Evolutionary conservation across 2,113 vertebrate species (phyloP).

Genomic region (Aptenodytes forsteri): DNA sequence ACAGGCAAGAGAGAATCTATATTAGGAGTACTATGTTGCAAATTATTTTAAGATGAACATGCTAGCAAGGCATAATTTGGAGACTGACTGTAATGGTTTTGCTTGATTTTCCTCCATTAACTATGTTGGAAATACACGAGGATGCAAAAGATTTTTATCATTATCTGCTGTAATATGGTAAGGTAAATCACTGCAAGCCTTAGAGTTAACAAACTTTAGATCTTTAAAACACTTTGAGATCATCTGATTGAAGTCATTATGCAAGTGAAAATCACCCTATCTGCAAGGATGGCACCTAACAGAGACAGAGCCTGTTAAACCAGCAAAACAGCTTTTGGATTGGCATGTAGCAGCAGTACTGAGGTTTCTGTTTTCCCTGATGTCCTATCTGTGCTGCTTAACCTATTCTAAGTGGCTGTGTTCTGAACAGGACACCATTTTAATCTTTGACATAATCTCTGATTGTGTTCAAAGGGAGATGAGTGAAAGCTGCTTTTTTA

Average conservation of each 20-base stretch:
- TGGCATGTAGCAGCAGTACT: not conserved
- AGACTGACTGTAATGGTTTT: not conserved
- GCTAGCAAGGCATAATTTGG: not conserved
- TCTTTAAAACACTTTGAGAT: not conserved
- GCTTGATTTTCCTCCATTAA: not conserved
- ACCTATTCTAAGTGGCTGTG: not conserved
- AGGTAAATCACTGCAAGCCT: not conserved
- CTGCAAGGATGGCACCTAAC: not conserved
- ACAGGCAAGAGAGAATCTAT: not conserved
- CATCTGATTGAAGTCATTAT: not conserved
- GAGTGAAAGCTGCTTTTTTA: not conserved
- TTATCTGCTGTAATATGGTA: not conserved
- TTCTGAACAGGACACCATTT: not conserved
- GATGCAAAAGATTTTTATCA: not conserved
- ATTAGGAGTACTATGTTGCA: not conserved
- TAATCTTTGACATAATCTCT: not conserved
- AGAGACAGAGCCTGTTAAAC: not conserved
- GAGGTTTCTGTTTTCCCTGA: not conserved
- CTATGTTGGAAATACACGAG: not conserved
- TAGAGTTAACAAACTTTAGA: not conserved
- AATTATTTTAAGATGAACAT: not conserved
- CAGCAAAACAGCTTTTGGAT: not conserved
- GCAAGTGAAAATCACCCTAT: not conserved
- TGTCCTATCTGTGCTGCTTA: not conserved
- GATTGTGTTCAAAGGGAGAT: not conserved